Evolutionary conservation across 1,140 invertebrate species (phyloP).

Genomic region (Vollenhovia emeryi): DNA sequence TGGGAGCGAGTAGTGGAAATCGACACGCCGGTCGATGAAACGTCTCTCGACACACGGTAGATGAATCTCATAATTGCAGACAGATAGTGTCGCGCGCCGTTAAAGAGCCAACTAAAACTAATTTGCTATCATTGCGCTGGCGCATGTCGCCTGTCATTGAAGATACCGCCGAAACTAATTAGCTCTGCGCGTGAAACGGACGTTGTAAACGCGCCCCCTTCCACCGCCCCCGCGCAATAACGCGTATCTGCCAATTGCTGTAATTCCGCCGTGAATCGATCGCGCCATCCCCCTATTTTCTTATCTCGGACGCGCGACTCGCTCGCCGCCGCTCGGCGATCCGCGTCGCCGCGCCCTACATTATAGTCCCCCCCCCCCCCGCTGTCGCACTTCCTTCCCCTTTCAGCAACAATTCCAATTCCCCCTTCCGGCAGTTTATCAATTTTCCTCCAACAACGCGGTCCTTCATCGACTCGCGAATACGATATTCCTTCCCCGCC

Average conservation of each 20-base stretch:
- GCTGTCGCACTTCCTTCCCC: constrained; percentile 18
- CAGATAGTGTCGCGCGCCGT: constrained; percentile 36
- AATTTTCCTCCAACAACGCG: constrained; percentile 51
- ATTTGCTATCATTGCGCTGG: constrained; percentile 36
- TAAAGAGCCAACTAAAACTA: constrained; percentile 58
- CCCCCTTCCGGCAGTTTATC: constrained; percentile 51
- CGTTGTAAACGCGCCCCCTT: constrained; percentile 28
- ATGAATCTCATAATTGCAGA: constrained; percentile 11
- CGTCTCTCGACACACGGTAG: background rate
- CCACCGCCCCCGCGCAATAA: constrained; percentile 31
- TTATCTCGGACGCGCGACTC: constrained; percentile 49
- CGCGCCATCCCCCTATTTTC: constrained; percentile 30
- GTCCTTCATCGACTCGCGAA: constrained; percentile 5
- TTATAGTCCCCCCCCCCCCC: constrained; percentile 26
- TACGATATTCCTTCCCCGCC: background rate
- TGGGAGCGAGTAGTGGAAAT: background rate
- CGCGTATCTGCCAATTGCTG: constrained; percentile 50
- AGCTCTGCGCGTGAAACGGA: constrained; percentile 48
- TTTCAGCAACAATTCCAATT: constrained; percentile 38
- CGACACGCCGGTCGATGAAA: background rate
- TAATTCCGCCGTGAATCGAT: constrained; percentile 41
- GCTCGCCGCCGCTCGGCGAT: too few relatives aligned
- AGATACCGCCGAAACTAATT: constrained; percentile 59
- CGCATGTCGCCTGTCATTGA: constrained; percentile 55
- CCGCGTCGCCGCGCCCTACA: too few relatives aligned